Evolutionary conservation across 2,797 vertebrate species (phyloP).

Genomic region (Pseudochirops cupreus): DNA sequence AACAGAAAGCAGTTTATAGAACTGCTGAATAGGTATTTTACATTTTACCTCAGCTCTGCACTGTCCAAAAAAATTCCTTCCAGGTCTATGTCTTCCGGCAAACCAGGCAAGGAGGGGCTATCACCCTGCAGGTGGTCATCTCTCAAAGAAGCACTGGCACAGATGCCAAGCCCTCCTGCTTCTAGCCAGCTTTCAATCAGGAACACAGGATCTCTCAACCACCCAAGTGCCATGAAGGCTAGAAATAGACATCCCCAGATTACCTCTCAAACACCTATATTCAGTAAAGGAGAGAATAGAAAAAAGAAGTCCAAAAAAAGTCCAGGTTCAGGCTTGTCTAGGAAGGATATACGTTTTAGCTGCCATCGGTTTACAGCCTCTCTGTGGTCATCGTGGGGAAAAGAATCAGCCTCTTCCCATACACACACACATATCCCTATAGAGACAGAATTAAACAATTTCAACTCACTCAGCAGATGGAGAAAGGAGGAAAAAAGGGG

Average conservation of each 20-base stretch:
- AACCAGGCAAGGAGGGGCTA: not conserved
- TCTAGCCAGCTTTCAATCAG: not conserved
- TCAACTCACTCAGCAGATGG: not conserved
- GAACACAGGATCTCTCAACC: not conserved
- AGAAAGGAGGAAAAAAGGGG: not conserved
- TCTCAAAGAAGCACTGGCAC: not conserved
- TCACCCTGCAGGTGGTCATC: not conserved
- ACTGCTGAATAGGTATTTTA: not conserved
- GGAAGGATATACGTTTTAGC: not conserved
- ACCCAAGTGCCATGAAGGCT: not conserved
- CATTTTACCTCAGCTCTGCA: not conserved
- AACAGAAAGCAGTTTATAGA: not conserved
- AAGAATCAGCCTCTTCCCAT: not conserved
- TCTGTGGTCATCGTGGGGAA: not conserved
- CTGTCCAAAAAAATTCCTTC: not conserved
- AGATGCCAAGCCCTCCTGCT: not conserved
- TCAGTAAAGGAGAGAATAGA: not conserved
- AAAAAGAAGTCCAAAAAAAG: not conserved
- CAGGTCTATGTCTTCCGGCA: not conserved
- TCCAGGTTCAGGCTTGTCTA: not conserved
- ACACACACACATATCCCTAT: too few relatives aligned
- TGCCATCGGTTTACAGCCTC: too few relatives aligned
- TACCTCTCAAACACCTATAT: not conserved
- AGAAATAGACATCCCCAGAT: not conserved
- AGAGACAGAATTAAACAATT: not conserved